These are phyloP conservation scores for Valencia hispanica DNA, from an alignment of 2,797 vertebrate species.

Conservation along the genomic window DNA sequence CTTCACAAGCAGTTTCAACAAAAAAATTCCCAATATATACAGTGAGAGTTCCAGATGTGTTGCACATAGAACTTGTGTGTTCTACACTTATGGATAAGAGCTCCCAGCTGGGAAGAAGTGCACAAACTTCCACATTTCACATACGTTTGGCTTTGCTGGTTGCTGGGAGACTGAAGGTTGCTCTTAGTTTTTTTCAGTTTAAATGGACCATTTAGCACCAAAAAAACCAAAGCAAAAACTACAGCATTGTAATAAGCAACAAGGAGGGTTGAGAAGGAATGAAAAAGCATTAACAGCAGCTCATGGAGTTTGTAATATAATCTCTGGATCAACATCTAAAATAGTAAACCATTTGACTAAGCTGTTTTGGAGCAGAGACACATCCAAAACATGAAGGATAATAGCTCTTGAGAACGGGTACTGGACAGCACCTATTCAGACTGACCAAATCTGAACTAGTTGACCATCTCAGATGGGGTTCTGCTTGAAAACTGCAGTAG, in stretches of 20 bases:
- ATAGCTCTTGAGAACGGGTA: no score
- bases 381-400: no score
- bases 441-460: not conserved
- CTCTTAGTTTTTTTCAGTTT: not conserved
- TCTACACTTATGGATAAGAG: not conserved
- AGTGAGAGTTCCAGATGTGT: not conserved
- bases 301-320: not conserved
- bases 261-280: not conserved
- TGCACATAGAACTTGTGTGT: not conserved
- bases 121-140: not conserved
- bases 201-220: not conserved
- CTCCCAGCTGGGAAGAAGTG: not conserved
- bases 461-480: not conserved
- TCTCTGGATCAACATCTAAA: no score
- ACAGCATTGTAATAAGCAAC: not conserved
- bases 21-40: not conserved
- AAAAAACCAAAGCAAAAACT: no score
- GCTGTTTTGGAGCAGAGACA: no score
- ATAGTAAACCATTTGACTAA: no score
- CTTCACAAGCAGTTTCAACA: not conserved
- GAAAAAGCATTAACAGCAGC: not conserved
- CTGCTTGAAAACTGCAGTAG: not conserved
- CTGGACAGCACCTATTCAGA: not conserved
- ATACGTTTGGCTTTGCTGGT: constrained; percentile 1
- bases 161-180: not conserved